A percentile compares a stretch with the other conserved stretches of the same genome.
Conservation (phyloP, 1,140 invertebrate species). For the Ruditapes philippinarum region DNA sequence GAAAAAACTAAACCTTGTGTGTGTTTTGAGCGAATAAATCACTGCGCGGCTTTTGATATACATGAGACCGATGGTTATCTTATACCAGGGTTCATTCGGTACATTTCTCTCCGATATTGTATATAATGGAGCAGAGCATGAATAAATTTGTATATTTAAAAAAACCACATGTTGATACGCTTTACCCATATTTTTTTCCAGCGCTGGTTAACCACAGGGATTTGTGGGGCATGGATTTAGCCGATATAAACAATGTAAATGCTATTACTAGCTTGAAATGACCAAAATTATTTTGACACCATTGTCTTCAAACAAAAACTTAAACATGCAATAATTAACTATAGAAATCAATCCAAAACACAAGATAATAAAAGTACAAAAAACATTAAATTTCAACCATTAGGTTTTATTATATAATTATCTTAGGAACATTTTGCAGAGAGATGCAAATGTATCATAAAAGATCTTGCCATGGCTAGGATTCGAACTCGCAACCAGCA, state of each 20-base stretch:
- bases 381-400: no score
- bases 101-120: slow-evolving; percentile 35
- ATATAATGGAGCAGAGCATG: slow-evolving; percentile 21
- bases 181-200: not conserved
- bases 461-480: no score
- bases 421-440: no score
- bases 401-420: no score
- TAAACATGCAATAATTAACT: no score
- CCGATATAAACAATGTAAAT: not conserved
- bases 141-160: slow-evolving; percentile 49
- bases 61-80: slow-evolving; percentile 12
- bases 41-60: not conserved
- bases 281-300: not conserved
- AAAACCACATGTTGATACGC: slow-evolving; percentile 29
- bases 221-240: slow-evolving; percentile 25
- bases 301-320: not conserved
- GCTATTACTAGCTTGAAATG: not conserved
- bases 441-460: no score
- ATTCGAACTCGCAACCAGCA: no score
- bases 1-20: slow-evolving; percentile 29
- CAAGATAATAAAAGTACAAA: no score
- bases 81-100: slow-evolving; percentile 28
- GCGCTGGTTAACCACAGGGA: not conserved
- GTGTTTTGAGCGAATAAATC: slow-evolving; percentile 18
- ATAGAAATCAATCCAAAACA: no score